Conservation (phyloP, 2,888 invertebrate genomes). For the Diarsia dahlii region DNA sequence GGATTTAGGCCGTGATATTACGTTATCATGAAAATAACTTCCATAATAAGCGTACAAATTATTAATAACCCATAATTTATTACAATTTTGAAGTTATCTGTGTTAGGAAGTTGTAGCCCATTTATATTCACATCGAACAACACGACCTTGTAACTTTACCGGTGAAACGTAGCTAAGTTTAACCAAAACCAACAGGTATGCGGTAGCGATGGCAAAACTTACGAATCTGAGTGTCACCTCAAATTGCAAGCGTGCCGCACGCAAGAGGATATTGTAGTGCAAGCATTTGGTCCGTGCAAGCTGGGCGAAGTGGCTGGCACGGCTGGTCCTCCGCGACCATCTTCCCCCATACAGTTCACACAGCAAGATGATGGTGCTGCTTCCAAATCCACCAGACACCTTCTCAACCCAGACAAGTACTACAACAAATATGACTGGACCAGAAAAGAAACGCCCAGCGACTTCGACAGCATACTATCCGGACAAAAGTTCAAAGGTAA, state of each 20-base stretch:
- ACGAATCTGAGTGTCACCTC: constrained; percentile 96
- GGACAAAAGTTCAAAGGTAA: constrained; percentile 88
- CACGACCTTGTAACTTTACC: constrained; percentile 42
- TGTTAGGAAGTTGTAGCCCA: constrained; percentile 34
- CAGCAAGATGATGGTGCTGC: constrained; percentile 94
- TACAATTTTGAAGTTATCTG: constrained; percentile 36
- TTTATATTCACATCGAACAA: constrained; percentile 49
- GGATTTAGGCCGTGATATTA: background rate
- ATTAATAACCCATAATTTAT: constrained; percentile 51
- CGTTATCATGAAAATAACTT: constrained; percentile 10
- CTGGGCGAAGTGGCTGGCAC: constrained; percentile 93
- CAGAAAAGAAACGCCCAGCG: constrained; percentile 89
- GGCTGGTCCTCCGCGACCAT: constrained; percentile 94
- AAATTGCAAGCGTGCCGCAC: constrained; percentile 95
- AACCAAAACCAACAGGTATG: constrained; percentile 90
- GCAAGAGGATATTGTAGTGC: constrained; percentile 95
- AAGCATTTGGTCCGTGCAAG: constrained; percentile 94
- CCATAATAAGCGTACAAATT: constrained; percentile 8
- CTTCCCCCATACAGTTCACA: constrained; percentile 94
- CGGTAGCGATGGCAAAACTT: constrained; percentile 95
- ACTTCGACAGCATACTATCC: constrained; percentile 82
- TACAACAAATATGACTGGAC: constrained; percentile 91
- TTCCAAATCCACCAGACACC: constrained; percentile 95
- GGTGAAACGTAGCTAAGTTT: constrained; percentile 40
- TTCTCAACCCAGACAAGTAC: constrained; percentile 93